Percentiles rank a stretch among this genome's conserved stretches.
Conservation (phyloP, 2,113 vertebrate genomes). For the Lepisosteus oculatus region DNA sequence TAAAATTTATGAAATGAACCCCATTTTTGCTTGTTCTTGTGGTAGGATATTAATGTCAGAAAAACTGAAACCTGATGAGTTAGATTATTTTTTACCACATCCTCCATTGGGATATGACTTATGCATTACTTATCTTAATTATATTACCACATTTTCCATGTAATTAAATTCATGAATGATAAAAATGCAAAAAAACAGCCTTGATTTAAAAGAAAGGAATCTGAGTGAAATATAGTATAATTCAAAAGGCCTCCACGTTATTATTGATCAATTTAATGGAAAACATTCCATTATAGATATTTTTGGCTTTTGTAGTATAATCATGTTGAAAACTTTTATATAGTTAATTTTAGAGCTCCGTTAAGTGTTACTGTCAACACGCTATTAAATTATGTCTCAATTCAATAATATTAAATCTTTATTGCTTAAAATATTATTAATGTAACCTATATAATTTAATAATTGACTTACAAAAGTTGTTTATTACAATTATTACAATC, state of each 20-base stretch:
- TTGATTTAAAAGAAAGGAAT: constrained; percentile 22
- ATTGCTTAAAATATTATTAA: too few species aligned
- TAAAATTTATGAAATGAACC: constrained; percentile 52
- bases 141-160: constrained; percentile 69
- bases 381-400: too few species aligned
- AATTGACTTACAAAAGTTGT: too few species aligned
- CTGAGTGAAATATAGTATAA: constrained; percentile 13
- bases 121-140: constrained; percentile 66
- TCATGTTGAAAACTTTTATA: too few species aligned
- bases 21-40: constrained; percentile 42
- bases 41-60: constrained; percentile 59
- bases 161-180: constrained; percentile 66
- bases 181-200: constrained; percentile 52
- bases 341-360: too few species aligned
- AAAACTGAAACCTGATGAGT: constrained; percentile 60
- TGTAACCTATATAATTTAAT: too few species aligned
- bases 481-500: too few species aligned
- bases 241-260: constrained; percentile 12
- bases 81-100: constrained; percentile 60
- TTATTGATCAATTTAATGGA: neutral
- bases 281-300: constrained; percentile 3
- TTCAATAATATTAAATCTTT: too few species aligned
- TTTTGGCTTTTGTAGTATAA: too few species aligned
- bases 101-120: constrained; percentile 49
- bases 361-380: too few species aligned